These are phyloP conservation scores for Molanna angustata DNA, from an alignment of 2,888 invertebrate species.

Conservation along the genomic window DNA sequence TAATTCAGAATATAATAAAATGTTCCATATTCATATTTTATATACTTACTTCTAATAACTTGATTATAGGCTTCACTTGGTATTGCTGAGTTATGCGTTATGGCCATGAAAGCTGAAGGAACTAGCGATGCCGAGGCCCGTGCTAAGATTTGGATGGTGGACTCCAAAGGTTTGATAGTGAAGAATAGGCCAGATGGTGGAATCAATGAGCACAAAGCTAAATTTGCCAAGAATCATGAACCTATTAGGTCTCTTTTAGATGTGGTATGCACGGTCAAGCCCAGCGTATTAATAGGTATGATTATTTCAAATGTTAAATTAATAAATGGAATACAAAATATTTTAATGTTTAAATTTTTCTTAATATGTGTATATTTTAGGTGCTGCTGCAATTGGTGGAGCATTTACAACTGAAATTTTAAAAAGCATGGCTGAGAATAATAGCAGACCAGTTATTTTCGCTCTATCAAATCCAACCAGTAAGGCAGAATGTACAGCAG, in stretches of 20 bases:
- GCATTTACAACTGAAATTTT: conserved; percentile 92
- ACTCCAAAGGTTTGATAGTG: conserved; percentile 92
- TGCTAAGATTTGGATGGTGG: conserved; percentile 89
- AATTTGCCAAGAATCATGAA: conserved; percentile 75
- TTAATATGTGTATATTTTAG: conserved; percentile 41
- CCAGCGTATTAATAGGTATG: conserved; percentile 85
- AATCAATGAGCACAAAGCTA: conserved; percentile 73
- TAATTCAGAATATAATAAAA: no score
- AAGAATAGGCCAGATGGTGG: conserved; percentile 82
- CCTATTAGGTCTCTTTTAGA: conserved; percentile 77
- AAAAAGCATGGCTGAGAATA: conserved; percentile 78
- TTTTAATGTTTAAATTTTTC: neutral
- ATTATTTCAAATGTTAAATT: conserved; percentile 10
- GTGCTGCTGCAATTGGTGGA: conserved; percentile 89
- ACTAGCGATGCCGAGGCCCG: conserved; percentile 71
- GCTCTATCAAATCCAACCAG: conserved; percentile 97
- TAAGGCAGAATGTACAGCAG: conserved; percentile 99
- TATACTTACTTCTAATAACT: no score
- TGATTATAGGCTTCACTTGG: conserved; percentile 77
- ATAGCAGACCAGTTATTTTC: conserved; percentile 89
- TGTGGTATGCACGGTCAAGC: conserved; percentile 77
- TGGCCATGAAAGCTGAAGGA: conserved; percentile 91
- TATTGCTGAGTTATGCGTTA: conserved; percentile 87
- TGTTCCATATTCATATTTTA: no score
- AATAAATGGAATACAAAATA: neutral